Evolutionary conservation across 2,797 vertebrate genomes (phyloP), one percentile per base, ranked within the genome.

Genomic region (Orientallactaga sibirica): DNA sequence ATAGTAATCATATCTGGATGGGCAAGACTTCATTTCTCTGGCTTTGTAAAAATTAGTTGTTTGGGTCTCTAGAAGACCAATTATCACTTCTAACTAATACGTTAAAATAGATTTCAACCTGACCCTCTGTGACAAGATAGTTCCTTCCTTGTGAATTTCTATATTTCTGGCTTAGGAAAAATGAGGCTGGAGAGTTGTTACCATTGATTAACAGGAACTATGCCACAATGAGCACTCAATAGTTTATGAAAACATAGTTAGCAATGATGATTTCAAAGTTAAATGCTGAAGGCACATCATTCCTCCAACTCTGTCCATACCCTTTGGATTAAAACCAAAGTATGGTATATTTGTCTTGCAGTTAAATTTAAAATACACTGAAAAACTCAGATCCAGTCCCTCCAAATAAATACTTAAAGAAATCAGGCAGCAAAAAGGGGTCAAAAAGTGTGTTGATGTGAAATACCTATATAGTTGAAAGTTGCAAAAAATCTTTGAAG

Each of bases 21-120:
- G 87, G 18, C n/a, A 29, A 70, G 75, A 7, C 25, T 67, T 78
- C 67, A 55, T 3, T 79, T 15, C 0, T 25, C 58, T 94, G 22
- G 48, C 55, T 94, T 78, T 88, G 20, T 22, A 85, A 75, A 83
- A 52, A 4, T 14, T 18, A 5, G 7, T 15, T 86, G 3, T 15
- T 84, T 78, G 24, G 16, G 68, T 86, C 3, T 14, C 27, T 77
- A 55, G 64, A 52, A 88, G 73, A 84, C 70, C 79, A 97, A 95
- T 78, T 77, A 11, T 85, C 79, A 80, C 64, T 86, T 91, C 62
- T 94, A 92, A 90, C 95, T 86, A 95, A 91, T 83, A 90, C 41
- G 52, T 93, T 66, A 80, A 92, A 90, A 96, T 64, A 94, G 73
- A 71, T 43, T 78, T 92, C 70, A 84, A 94, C 41, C 22, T 88